Base-by-base conservation (phyloP, 2,888 invertebrate genomes). In the Nephrocerus scutellatus region DNA sequence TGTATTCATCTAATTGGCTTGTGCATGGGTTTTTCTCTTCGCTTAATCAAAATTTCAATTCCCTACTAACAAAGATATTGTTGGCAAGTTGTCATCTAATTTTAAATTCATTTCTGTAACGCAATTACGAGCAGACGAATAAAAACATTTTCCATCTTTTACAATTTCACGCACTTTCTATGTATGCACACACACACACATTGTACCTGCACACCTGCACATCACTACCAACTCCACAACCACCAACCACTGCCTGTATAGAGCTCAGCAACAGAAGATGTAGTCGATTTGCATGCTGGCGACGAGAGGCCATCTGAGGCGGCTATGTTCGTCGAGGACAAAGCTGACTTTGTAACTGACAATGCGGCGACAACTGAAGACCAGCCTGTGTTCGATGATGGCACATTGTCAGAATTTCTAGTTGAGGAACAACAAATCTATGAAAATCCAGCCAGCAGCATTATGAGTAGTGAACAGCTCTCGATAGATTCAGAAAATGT, bases 111-210 rank as follows among this genome's bases (percentile, higher is more conserved):
- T n/a, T n/a, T n/a, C n/a, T n/a, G n/a, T n/a, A n/a, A n/a, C n/a
- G n/a, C n/a, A n/a, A n/a, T n/a, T n/a, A n/a, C n/a, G n/a, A n/a
- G n/a, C n/a, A n/a, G n/a, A n/a, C n/a, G n/a, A n/a, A n/a, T n/a
- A n/a, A n/a, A n/a, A n/a, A n/a, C n/a, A n/a, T n/a, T n/a, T n/a
- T n/a, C n/a, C n/a, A n/a, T 41, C 41, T 44, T 36, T 39, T 46
- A 12, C 36, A 36, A 39, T 46, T 46, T 46, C 44, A 46, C 46
- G 46, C 46, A 46, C 36, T 41, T 44, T 41, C 26, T 26, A 32
- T 24, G 26, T 30, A 25, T 23, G 29, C 36, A 36, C 34, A 26
- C 19, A 31, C 12, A 16, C 36, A 34, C 23, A 36, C 6, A 29
- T 18, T n/a, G 5, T 22, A 23, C 26, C 25, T 20, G 6, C 9